Evolutionary conservation across 64 coral and sea anemone genomes (phyloP).

Genomic region (Hydrozoanthus tunicans): DNA sequence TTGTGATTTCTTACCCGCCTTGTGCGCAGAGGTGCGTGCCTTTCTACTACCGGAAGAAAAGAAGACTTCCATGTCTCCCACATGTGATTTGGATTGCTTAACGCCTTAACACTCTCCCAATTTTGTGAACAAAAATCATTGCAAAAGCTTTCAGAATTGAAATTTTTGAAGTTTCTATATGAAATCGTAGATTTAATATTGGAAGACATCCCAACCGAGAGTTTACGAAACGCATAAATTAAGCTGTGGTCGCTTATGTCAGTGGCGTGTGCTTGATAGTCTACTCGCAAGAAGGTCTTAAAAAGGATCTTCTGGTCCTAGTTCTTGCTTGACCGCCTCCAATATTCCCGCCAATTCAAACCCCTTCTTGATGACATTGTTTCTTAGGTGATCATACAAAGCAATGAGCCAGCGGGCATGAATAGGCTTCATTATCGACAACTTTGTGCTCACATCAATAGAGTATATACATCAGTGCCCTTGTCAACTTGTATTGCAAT

Average conservation of each 20-base stretch:
- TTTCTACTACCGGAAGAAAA: background rate
- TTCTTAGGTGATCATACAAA: too few relatives aligned
- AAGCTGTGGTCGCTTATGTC: background rate
- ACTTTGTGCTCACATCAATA: too few relatives aligned
- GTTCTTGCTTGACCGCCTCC: too few relatives aligned
- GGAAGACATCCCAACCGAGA: background rate
- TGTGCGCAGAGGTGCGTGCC: background rate
- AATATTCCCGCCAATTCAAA: too few relatives aligned
- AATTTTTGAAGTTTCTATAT: background rate
- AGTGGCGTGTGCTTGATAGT: too few relatives aligned
- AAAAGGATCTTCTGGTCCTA: too few relatives aligned
- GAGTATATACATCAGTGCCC: too few relatives aligned
- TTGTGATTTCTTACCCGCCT: background rate
- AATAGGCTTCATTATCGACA: too few relatives aligned
- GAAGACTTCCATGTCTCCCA: background rate
- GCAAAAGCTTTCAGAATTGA: background rate
- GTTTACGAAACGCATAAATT: background rate
- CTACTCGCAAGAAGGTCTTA: too few relatives aligned
- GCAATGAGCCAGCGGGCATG: too few relatives aligned
- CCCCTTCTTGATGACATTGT: too few relatives aligned
- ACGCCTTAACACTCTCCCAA: background rate
- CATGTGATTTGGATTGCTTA: background rate
- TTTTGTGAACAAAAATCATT: background rate
- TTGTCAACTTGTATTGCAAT: too few relatives aligned
- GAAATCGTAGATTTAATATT: background rate